Evolutionary conservation across 2,888 invertebrate species (phyloP), one percentile per base, ranked within the genome.

Genomic region (Leistus spinibarbis): DNA sequence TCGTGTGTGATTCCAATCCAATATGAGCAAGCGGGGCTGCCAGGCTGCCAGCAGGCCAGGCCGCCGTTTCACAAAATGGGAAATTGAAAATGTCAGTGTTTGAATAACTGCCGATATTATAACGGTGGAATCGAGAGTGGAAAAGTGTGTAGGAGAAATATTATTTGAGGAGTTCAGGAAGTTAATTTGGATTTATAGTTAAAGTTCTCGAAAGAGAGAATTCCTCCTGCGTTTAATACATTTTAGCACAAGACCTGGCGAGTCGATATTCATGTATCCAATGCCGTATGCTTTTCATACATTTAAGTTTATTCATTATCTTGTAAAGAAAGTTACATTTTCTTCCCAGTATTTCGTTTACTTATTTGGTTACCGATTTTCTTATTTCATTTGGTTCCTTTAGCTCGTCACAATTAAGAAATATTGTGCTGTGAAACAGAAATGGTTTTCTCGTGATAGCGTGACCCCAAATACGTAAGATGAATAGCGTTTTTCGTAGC

Each of bases 161-260:
- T 73, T 73, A 73, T 67, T 73, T 72, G 54, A 67, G 62, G 64
- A 73, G 53, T 67, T 73, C 67, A 73, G 73, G 62, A 73, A 73
- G 73, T 73, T 73, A 73, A 73, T 73, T 73, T 67, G 73, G 67
- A 73, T 73, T 73, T 73, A 73, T 73, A 73, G 73, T 67, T 73
- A 62, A 73, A 73, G 67, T 73, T 73, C 19, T 54, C 20, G 20
- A 60, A 60, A 60, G 60, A 60, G 22, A 60, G 22, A 19, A 56
- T 56, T 56, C 40, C 40, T 56, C 19, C 9, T 19, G 60, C 60
- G 19, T 13, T 60, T 16, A 60, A 13, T 56, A 19, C 13, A 4
- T 40, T 40, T 40, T 40, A 10, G 40, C 40, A 24, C 40, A 40
- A 40, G 40, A 40, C 40, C 5, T 40, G 13, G n/a, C n/a, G n/a